Percentiles rank a stretch among this genome's conserved stretches.
phyloP scores from a whole-genome alignment of 2,797 vertebrate genomes.

The Percopsis omiscomaycus region DNA sequence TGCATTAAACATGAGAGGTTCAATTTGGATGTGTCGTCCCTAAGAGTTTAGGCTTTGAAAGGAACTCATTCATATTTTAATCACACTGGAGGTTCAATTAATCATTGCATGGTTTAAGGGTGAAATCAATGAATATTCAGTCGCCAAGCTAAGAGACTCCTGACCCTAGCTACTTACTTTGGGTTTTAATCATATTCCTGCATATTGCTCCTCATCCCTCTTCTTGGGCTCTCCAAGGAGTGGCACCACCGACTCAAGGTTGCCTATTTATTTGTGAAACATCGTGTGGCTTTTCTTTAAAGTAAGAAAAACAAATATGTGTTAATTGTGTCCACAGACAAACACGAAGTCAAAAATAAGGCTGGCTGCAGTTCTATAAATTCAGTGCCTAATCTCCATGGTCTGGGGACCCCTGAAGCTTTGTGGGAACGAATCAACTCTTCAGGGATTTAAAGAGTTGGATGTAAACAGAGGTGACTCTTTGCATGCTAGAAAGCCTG shows the following conservation, averaged over 20 bases:
- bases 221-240: conserved; percentile 30
- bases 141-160: conserved; percentile 51
- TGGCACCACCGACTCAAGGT: conserved; percentile 15
- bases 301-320: conserved; percentile 28
- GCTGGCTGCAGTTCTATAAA: conserved; percentile 9
- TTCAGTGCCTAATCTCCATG: conserved; percentile 16
- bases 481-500: conserved; percentile 13
- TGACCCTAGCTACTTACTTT: conserved; percentile 54
- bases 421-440: conserved; percentile 22
- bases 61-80: conserved; percentile 75
- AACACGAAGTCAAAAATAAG: conserved; percentile 8
- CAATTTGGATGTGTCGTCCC: conserved; percentile 58
- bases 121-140: conserved; percentile 77
- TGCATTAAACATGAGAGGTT: conserved; percentile 69
- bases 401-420: conserved; percentile 26
- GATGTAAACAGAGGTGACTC: conserved; percentile 31
- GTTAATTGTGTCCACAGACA: conserved; percentile 21
- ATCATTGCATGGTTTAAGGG: conserved; percentile 71
- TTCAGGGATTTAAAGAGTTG: background rate
- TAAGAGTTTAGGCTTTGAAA: conserved; percentile 65
- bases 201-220: conserved; percentile 25
- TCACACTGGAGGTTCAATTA: conserved; percentile 75
- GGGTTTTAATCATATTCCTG: conserved; percentile 65
- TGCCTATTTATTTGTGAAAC: conserved; percentile 32
- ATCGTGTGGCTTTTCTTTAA: conserved; percentile 19